phyloP scores from a whole-genome alignment of 2,113 vertebrate genomes.

The Theropithecus gelada region DNA sequence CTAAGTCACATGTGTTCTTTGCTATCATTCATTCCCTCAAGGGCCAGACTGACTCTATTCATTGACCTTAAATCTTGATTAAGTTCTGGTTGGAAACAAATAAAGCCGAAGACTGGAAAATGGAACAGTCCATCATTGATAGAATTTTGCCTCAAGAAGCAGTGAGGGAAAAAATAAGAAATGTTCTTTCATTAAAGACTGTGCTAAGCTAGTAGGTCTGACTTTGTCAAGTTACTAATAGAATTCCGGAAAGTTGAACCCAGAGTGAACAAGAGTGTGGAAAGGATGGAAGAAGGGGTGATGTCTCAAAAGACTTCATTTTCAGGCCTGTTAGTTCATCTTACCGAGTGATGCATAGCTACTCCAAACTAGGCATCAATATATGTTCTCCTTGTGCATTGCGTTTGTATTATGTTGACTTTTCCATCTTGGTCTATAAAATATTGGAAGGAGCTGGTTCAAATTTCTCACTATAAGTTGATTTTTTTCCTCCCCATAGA shows the following conservation, averaged over 20 bases:
- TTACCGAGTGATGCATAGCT: background rate
- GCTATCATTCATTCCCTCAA: conserved; percentile 44
- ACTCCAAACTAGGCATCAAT: background rate
- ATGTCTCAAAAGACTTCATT: background rate
- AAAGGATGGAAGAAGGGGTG: background rate
- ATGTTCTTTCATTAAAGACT: conserved; percentile 51
- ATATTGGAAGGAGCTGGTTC: background rate
- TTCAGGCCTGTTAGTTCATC: background rate
- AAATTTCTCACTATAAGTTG: background rate
- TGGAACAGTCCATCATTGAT: conserved; percentile 48
- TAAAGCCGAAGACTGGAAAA: conserved; percentile 52
- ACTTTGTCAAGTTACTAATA: conserved; percentile 22
- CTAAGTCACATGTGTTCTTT: conserved; percentile 59
- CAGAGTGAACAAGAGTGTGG: background rate
- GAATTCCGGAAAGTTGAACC: background rate
- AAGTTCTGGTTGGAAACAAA: conserved; percentile 77
- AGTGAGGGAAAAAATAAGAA: conserved; percentile 16
- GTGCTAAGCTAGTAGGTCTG: conserved; percentile 32
- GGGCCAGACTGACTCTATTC: conserved; percentile 47
- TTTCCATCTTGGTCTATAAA: background rate
- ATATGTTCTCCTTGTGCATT: background rate
- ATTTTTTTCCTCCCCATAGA: background rate
- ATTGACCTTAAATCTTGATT: conserved; percentile 75
- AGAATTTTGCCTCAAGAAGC: conserved; percentile 58
- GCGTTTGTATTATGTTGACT: background rate